phyloP scores from a whole-genome alignment of 1,140 invertebrate species.

The Lucilia sericata region DNA sequence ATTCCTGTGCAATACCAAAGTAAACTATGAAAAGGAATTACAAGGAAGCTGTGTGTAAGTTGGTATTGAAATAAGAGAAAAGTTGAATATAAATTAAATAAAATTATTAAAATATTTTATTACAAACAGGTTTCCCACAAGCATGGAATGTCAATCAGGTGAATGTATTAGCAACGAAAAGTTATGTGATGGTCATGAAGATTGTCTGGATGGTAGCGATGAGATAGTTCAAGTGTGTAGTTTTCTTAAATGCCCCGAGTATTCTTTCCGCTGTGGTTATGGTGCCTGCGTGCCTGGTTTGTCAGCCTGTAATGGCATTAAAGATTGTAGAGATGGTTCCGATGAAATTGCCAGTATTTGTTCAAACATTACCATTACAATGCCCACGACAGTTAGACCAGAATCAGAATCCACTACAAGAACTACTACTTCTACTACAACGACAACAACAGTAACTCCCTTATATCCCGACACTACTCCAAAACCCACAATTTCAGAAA shows the following conservation, averaged over 20 bases:
- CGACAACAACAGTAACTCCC: neutral
- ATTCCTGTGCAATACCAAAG: conserved; percentile 52
- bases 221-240: conserved; percentile 71
- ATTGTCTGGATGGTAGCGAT: conserved; percentile 73
- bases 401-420: neutral
- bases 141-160: conserved; percentile 59
- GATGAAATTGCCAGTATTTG: conserved; percentile 69
- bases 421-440: neutral
- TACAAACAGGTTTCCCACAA: neutral
- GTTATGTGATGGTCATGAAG: conserved; percentile 71
- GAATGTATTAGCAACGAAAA: conserved; percentile 47
- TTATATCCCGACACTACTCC: neutral
- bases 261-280: conserved; percentile 72
- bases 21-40: neutral
- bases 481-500: neutral
- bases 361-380: neutral
- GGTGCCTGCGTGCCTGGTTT: conserved; percentile 73
- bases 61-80: neutral
- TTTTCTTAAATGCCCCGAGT: conserved; percentile 65
- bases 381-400: neutral
- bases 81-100: neutral
- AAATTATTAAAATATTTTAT: neutral
- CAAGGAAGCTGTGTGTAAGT: conserved; percentile 6
- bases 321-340: conserved; percentile 77
- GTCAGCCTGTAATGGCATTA: conserved; percentile 71